Conservation (phyloP, 1,140 invertebrate species). For the Habropoda laboriosa region DNA sequence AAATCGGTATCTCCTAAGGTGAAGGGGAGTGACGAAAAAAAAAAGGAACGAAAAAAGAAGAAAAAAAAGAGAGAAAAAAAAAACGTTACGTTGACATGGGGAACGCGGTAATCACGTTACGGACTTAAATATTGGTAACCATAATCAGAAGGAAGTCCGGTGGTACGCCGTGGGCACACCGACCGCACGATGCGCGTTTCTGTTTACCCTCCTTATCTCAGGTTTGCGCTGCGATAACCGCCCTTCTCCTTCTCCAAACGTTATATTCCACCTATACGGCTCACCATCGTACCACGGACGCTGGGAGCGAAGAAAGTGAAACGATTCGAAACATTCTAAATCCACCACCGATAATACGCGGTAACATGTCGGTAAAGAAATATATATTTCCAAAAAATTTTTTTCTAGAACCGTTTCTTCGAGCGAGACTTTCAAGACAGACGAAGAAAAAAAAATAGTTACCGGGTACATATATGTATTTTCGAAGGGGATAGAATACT, state of each 20-base stretch:
- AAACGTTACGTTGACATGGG: constrained; percentile 29
- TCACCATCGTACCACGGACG: constrained; percentile 13
- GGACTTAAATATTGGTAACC: constrained; percentile 74
- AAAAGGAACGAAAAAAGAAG: neutral
- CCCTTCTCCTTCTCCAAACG: constrained; percentile 42
- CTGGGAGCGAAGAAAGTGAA: constrained; percentile 11
- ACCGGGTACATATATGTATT: no score
- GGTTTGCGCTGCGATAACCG: constrained; percentile 80
- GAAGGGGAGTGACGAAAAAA: neutral
- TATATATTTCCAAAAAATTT: no score
- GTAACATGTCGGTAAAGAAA: neutral
- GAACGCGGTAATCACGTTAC: constrained; percentile 39
- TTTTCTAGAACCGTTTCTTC: no score
- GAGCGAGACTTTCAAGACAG: no score
- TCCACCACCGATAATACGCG: neutral
- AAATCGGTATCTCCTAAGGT: constrained; percentile 23
- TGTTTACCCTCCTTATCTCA: constrained; percentile 80
- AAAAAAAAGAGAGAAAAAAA: neutral
- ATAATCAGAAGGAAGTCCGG: constrained; percentile 80
- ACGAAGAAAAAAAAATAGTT: no score
- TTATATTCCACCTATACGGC: constrained; percentile 44
- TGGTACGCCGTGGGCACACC: constrained; percentile 67
- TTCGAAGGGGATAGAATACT: no score
- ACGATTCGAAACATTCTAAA: constrained; percentile 8
- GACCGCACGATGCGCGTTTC: constrained; percentile 73